Percentiles rank a stretch among this genome's conserved stretches.
Conservation (phyloP, 2,113 vertebrate genomes). For the Apteryx mantelli region DNA sequence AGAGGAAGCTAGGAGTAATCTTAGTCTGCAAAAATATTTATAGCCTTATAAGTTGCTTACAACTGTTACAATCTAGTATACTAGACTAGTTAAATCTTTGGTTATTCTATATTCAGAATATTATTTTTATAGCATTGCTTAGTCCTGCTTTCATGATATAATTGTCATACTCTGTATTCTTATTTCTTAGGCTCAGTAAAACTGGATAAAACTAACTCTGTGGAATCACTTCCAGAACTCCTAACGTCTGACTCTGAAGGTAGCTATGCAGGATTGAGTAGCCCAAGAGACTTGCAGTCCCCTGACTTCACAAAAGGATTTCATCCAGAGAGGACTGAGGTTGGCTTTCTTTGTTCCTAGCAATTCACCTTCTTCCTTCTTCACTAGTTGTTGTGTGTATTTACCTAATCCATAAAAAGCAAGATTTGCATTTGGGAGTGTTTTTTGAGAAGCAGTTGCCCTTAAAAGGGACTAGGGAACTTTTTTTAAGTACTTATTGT, state of each 20-base stretch:
- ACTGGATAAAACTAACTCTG: slow-evolving; percentile 85
- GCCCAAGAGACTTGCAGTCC: slow-evolving; percentile 91
- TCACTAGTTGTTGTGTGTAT: not conserved
- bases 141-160: not conserved
- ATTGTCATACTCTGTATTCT: not conserved
- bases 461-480: not conserved
- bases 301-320: slow-evolving; percentile 83
- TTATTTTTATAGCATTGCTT: not conserved
- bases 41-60: not conserved
- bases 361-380: not conserved
- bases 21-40: not conserved
- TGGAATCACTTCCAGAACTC: slow-evolving; percentile 93
- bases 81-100: not conserved
- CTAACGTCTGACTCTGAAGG: slow-evolving; percentile 96
- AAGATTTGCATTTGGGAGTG: not conserved
- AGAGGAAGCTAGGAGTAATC: not conserved
- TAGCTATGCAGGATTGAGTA: slow-evolving; percentile 87
- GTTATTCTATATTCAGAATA: not conserved
- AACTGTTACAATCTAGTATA: not conserved
- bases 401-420: not conserved
- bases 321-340: slow-evolving; percentile 82
- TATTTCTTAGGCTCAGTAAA: slow-evolving; percentile 78
- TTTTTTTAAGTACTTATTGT: not conserved
- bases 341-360: slow-evolving; percentile 54
- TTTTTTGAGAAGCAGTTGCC: not conserved